Evolutionary conservation across 2,888 invertebrate species (phyloP).

Genomic region (Calameuta pallipes): DNA sequence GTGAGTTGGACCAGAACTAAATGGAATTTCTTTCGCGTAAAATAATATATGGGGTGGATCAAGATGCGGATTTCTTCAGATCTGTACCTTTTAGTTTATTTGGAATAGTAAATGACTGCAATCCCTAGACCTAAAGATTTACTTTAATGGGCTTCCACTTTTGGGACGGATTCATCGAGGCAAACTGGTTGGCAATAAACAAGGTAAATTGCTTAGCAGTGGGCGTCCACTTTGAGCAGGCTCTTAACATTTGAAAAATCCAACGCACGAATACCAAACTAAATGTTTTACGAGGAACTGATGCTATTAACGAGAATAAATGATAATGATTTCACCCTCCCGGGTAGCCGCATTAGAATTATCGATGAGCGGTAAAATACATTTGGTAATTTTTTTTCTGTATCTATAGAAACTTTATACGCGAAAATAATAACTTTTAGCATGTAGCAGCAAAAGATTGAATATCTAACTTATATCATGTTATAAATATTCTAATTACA

Average conservation of each 20-base stretch:
- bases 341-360: not conserved
- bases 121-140: not conserved
- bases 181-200: not conserved
- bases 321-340: not conserved
- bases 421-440: not conserved
- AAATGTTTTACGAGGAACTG: not conserved
- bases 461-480: not conserved
- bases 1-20: not conserved
- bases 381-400: not conserved
- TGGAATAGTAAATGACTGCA: not conserved
- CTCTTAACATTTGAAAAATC: not conserved
- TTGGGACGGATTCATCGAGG: not conserved
- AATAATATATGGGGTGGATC: not conserved
- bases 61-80: not conserved
- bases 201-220: not conserved
- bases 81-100: not conserved
- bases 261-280: not conserved
- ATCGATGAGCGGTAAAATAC: not conserved
- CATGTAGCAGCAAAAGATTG: not conserved
- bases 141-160: not conserved
- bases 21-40: not conserved
- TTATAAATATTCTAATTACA: not conserved
- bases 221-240: not conserved
- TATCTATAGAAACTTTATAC: not conserved
- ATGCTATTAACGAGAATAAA: not conserved